Evolutionary conservation across 2,797 vertebrate genomes (phyloP).

Genomic region (Rhabdomys pumilio): DNA sequence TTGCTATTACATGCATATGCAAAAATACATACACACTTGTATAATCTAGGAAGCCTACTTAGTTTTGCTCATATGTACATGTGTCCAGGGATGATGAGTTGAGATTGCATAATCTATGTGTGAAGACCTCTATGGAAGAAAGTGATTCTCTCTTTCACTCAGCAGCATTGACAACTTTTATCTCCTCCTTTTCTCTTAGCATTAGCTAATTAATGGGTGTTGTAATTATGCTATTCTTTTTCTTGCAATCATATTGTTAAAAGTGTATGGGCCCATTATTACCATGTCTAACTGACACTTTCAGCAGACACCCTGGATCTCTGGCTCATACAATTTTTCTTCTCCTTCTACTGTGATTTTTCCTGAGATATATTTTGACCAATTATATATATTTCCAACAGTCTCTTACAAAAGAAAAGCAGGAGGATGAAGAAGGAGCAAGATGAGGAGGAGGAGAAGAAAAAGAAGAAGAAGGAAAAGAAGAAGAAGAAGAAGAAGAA

Average conservation of each 20-base stretch:
- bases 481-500: too few relatives aligned
- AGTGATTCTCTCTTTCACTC: not conserved
- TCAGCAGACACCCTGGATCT: not conserved
- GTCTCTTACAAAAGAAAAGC: not conserved
- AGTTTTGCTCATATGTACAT: too few relatives aligned
- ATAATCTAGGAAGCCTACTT: too few relatives aligned
- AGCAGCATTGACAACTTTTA: not conserved
- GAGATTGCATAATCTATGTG: not conserved
- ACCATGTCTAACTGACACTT: not conserved
- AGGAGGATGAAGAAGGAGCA: too few relatives aligned
- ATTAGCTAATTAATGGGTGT: not conserved
- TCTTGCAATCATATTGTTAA: not conserved
- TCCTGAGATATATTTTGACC: not conserved
- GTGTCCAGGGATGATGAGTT: too few relatives aligned
- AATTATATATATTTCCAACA: not conserved
- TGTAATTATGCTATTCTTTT: not conserved
- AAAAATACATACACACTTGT: too few relatives aligned
- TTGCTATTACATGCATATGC: too few relatives aligned
- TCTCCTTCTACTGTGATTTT: not conserved
- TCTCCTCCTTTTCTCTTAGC: not conserved
- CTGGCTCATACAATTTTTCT: not conserved
- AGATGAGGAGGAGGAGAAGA: too few relatives aligned
- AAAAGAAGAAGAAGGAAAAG: too few relatives aligned
- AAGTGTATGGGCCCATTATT: not conserved
- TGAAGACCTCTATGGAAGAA: not conserved